A percentile compares a stretch with the other conserved stretches of the same genome.
phyloP scores from a whole-genome alignment of 2,888 invertebrate genomes.

The Andrena trimmerana region DNA sequence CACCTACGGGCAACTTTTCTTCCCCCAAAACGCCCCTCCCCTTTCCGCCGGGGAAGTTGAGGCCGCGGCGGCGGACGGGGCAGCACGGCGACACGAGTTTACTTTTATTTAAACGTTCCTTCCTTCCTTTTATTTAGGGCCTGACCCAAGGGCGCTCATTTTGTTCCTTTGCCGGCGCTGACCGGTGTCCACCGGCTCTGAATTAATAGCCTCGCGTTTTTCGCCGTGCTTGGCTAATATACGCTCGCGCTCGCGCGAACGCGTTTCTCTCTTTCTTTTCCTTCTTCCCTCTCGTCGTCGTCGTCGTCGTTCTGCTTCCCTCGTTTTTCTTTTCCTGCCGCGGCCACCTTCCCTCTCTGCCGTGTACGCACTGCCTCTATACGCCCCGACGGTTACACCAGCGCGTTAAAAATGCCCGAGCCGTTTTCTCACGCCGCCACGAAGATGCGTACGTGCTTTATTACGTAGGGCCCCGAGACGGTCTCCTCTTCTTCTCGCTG shows the following conservation, averaged over 20 bases:
- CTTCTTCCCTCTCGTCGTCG: conserved; percentile 12
- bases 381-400: conserved; percentile 57
- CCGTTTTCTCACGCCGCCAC: conserved; percentile 81
- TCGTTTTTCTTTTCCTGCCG: conserved; percentile 53
- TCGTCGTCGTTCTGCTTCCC: conserved; percentile 24
- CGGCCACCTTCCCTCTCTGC: conserved; percentile 33
- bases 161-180: conserved; percentile 77
- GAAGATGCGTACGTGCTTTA: conserved; percentile 67
- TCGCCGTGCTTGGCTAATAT: conserved; percentile 80
- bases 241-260: conserved; percentile 45
- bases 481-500: background rate
- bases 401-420: conserved; percentile 77
- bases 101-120: conserved; percentile 85
- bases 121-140: conserved; percentile 84
- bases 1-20: conserved; percentile 72
- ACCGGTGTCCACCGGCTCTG: conserved; percentile 80
- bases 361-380: conserved; percentile 38
- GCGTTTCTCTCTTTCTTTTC: conserved; percentile 22
- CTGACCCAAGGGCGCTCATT: conserved; percentile 80
- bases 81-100: conserved; percentile 82
- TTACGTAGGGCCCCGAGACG: conserved; percentile 27
- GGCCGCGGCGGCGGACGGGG: conserved; percentile 39
- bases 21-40: conserved; percentile 31
- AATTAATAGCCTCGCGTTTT: conserved; percentile 81
- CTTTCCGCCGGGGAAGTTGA: conserved; percentile 46